Evolutionary conservation across 2,888 invertebrate genomes (phyloP), one percentile per base, ranked within the genome.

Genomic region (Mythimna ferrago): DNA sequence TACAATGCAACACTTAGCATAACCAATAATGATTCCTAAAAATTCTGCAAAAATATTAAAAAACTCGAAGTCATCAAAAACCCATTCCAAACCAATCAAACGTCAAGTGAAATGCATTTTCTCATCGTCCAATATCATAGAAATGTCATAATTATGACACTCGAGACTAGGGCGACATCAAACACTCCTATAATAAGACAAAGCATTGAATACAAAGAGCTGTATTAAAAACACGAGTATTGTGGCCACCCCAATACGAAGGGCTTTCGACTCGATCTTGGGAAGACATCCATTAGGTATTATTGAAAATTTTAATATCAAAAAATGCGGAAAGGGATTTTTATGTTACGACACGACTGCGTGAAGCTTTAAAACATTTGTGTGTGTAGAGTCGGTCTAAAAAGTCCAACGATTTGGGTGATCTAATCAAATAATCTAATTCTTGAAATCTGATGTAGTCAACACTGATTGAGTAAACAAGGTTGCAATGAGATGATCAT

Each of bases 221-320:
- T 86, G 89, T 91, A 93, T 93, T 93, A 93, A 92, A 93, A 90
- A 92, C 87, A 90, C 86, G 89, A 84, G 86, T 81, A 89, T 89
- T 87, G 80, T 90, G 91, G 92, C 89, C 92, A 91, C 92, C 93
- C 93, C 94, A 92, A 94, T 95, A 94, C 90, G 86, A 84, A 89
- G 90, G 89, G 90, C 91, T 88, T 90, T 89, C 89, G 89, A 89
- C 87, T 87, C 91, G 91, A 93, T 93, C 92, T 88, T 87, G 83
- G 77, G 83, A 92, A 92, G 94, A 93, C 93, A 94, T 96, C 96
- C 96, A 96, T 96, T 96, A 96, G 96, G 93, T 94, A 95, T 94
- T 96, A 96, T 96, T 96, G 96, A 95, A 96, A 94, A 95, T 96
- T 96, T 96, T 96, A 96, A 96, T 96, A 96, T 96, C 94, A 94